Evolutionary conservation across 2,113 vertebrate species (phyloP), one percentile per base, ranked within the genome.

Genomic region (Solea senegalensis): DNA sequence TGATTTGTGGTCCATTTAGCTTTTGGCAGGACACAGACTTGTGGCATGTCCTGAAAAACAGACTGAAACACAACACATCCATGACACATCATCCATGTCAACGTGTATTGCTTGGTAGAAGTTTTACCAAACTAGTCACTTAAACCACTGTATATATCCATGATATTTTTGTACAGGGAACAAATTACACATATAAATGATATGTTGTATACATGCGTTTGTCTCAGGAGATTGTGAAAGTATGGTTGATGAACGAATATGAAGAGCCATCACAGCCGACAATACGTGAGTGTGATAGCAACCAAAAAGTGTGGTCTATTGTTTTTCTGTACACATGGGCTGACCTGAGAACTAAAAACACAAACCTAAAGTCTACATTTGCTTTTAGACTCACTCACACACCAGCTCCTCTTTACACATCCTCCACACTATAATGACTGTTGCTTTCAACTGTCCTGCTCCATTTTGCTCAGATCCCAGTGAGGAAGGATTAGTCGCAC

Each of bases 261-360:
- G 5, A 52, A 21, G 16, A 16, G 16, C 16, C 50, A 52, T 9
- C 2, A 26, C 16, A 21, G 50, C 11, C 2, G 13, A 28, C 1
- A 54, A 54, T 27, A 14, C 5, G 21, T 48, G 27, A 48, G 26
- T 53, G 11, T 58, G 50, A 59, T 12, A 3, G 16, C 15, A 43
- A 3, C 44, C 39, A 12, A 12, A 57, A 51, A 34, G 28, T 40
- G 8, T 54, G 9, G 21, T n/a, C n/a, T 7, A 13, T 27, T 34
- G 57, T 7, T 12, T 27, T 21, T 55, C 7, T 54, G 9, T 46
- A n/a, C 0, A 49, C 34, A 8, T 14, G 1, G 26, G 9, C 54
- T 69, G 28, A 65, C 70, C 28, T 49, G 9, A 65, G 15, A 78
- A 40, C 44, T 63, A 56, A n/a, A 21, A 57, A 58, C 16, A 67